A percentile compares a stretch with the other conserved stretches of the same genome.
These are phyloP conservation scores for Polyploca ridens DNA, from an alignment of 2,888 invertebrate genomes.

Conservation along the genomic window DNA sequence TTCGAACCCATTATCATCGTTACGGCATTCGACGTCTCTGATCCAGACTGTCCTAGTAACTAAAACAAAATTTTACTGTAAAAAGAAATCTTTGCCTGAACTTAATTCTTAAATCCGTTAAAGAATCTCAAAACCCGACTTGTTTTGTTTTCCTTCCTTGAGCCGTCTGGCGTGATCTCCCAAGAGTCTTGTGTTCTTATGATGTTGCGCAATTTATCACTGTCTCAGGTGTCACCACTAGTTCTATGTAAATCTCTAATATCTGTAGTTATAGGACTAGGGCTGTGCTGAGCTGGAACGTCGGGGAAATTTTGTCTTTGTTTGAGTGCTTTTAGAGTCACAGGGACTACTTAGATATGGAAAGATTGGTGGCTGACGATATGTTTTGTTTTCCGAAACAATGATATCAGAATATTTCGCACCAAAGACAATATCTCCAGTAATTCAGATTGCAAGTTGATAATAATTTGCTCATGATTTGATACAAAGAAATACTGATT, in stretches of 20 bases:
- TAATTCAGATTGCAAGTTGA: no score
- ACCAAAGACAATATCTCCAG: no score
- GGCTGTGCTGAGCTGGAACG: not conserved
- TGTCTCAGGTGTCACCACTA: constrained; percentile 11
- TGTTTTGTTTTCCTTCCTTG: not conserved
- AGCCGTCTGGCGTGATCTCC: not conserved
- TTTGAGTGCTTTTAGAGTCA: not conserved
- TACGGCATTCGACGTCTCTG: no score
- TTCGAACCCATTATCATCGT: no score
- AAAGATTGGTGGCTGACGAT: not conserved
- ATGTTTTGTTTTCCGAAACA: no score
- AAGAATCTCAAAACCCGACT: not conserved
- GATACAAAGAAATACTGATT: no score
- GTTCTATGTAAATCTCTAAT: not conserved
- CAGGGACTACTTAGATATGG: not conserved
- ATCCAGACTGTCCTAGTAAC: no score
- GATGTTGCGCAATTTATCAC: constrained; percentile 12
- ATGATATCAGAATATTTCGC: no score
- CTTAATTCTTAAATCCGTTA: not conserved
- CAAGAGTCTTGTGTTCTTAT: not conserved
- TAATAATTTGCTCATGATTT: no score
- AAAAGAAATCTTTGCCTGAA: no score
- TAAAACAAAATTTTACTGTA: no score
- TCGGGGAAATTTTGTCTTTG: not conserved
- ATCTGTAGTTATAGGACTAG: not conserved